Conservation (phyloP, 2,113 vertebrate genomes). For the Platysternon megacephalum region DNA sequence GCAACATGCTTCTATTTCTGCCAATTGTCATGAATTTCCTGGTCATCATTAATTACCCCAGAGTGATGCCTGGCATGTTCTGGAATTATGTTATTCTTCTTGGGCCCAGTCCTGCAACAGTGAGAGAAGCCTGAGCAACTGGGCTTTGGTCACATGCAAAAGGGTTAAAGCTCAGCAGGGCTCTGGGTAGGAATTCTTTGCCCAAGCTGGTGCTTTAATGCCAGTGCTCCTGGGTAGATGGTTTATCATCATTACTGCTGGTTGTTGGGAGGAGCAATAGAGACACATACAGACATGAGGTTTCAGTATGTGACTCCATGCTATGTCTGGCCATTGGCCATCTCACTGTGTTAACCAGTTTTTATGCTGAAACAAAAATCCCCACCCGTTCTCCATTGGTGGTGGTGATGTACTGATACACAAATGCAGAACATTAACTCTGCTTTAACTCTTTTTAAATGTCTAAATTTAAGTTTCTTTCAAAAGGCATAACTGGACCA, state of each 20-base stretch:
- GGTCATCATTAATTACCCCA: background rate
- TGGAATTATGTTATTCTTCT: background rate
- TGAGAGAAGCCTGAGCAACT: fast-evolving
- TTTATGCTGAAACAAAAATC: background rate
- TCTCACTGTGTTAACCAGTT: no score
- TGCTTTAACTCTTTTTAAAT: background rate
- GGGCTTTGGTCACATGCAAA: fast-evolving
- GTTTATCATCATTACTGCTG: background rate
- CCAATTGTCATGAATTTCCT: background rate
- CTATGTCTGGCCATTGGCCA: no score
- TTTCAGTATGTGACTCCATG: no score
- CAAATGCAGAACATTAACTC: background rate
- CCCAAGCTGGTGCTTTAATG: background rate
- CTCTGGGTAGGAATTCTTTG: background rate
- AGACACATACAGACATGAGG: background rate
- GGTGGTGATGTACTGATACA: fast-evolving
- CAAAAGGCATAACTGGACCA: background rate
- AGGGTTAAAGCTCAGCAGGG: no score
- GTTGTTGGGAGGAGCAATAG: background rate
- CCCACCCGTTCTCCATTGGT: background rate
- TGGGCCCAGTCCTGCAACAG: background rate
- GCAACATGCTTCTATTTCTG: background rate
- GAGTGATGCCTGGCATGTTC: background rate
- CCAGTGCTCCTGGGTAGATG: background rate
- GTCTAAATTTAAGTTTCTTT: background rate